phyloP scores from a whole-genome alignment of 2,888 invertebrate genomes.

The Apotomis capreana region DNA sequence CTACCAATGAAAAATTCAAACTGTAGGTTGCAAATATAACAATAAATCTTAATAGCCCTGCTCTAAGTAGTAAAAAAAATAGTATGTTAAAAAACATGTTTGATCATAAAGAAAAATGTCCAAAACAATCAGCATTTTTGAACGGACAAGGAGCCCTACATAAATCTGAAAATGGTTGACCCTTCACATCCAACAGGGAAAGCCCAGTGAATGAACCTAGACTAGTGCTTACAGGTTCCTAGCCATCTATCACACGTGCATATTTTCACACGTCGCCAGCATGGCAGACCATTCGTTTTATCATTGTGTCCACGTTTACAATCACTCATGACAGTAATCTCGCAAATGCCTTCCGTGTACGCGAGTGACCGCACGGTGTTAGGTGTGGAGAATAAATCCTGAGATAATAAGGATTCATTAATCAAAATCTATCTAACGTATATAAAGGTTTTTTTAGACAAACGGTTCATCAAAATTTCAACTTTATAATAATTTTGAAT shows the following conservation, averaged over 20 bases:
- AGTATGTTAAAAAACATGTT: too few relatives aligned
- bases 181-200: neutral
- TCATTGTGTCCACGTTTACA: conserved; percentile 34
- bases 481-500: too few relatives aligned
- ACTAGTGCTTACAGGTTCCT: neutral
- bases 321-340: conserved; percentile 31
- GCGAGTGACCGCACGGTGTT: neutral
- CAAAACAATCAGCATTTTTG: too few relatives aligned
- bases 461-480: too few relatives aligned
- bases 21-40: too few relatives aligned
- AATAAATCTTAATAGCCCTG: too few relatives aligned
- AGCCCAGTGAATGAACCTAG: neutral
- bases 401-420: conserved; percentile 1
- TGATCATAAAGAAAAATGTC: too few relatives aligned
- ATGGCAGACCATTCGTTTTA: conserved; percentile 24
- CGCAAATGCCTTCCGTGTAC: conserved; percentile 34
- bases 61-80: too few relatives aligned
- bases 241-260: conserved; percentile 4
- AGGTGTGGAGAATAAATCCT: conserved; percentile 2
- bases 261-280: conserved; percentile 21
- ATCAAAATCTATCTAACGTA: neutral
- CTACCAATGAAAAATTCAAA: too few relatives aligned
- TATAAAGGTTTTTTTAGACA: neutral
- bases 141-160: too few relatives aligned
- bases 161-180: too few relatives aligned